A percentile compares a stretch with the other conserved stretches of the same genome.
phyloP scores from a whole-genome alignment of 2,797 vertebrate species.

The Phyllotis vaccarum region DNA sequence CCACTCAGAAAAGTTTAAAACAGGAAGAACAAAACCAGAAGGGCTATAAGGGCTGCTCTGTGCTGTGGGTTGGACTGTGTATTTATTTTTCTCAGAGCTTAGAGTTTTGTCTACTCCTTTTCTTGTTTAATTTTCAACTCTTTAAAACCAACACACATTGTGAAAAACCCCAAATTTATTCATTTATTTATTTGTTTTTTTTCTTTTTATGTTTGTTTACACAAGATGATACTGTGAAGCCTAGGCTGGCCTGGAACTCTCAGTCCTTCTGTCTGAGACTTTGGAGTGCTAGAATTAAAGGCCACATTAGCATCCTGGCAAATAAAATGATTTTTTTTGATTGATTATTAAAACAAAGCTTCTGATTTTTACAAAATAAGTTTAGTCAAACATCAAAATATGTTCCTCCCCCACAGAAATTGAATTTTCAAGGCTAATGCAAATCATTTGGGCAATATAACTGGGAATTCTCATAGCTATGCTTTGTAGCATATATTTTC shows the following conservation, averaged over 20 bases:
- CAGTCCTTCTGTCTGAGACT: neutral
- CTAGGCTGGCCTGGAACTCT: neutral
- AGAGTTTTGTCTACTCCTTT: neutral
- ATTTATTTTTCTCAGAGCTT: neutral
- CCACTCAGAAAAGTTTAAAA: neutral
- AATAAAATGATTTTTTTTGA: neutral
- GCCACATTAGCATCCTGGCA: neutral
- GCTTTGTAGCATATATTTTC: slow-evolving; percentile 46
- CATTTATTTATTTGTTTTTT: neutral
- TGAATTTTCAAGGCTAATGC: neutral
- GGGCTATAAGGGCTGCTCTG: neutral
- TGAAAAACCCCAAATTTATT: neutral
- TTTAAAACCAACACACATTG: neutral
- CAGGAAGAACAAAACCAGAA: neutral
- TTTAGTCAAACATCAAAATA: neutral
- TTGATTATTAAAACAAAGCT: neutral
- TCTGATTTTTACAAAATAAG: slow-evolving; percentile 35
- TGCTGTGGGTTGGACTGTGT: neutral
- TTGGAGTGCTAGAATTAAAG: neutral
- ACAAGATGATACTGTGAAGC: neutral
- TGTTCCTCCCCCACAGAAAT: neutral
- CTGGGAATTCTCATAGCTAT: neutral
- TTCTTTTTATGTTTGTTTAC: neutral
- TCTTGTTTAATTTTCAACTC: neutral
- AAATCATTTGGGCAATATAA: slow-evolving; percentile 9